Evolutionary conservation across 1,140 invertebrate species (phyloP), one percentile per base, ranked within the genome.

Genomic region (Drosophila funebris): DNA sequence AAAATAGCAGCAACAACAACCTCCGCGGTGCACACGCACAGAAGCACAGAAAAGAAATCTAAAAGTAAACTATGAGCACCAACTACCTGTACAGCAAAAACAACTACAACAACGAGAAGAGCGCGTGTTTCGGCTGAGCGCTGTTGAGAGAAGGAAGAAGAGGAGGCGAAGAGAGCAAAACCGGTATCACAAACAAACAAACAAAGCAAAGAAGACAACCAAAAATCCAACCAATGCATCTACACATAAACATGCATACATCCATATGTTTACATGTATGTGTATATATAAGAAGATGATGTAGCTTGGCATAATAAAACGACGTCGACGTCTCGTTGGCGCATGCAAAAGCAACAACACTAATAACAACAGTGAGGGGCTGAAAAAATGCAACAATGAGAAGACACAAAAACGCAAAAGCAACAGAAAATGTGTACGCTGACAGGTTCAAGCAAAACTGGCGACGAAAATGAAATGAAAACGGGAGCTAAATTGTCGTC

Each of bases 21-120:
- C 22, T 3, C 3, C 3, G 31, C 31, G 11, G 7, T 37, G 20
- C 18, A 72, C 39, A 79, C 72, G 67, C 67, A 85, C 70, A 81
- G 81, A 74, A 87, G 82, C 81, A 48, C 56, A 71, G 83, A 81
- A 88, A 87, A 78, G 81, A 82, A 85, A 87, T 87, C 82, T 87
- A 87, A 87, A 85, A 75, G 74, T 88, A 85, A 88, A 76, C 82
- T 75, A 78, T 67, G 64, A 63, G 67, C 71, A 81, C 69, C 77
- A 76, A 77, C 81, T 81, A 85, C 81, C 81, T 85, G 81, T 67
- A 36, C 61, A 70, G 36, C 43, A 75, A 57, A 27, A 73, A 74
- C 48, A 70, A 70, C 16, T 60, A 43, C 53, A 70, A 63, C 29
- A 58, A 24, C 16, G 36, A 14, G 18, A 13, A 39, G 50, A 63